These are phyloP conservation scores for Drosophila tristis DNA, from an alignment of 1,140 invertebrate species.

Conservation along the genomic window DNA sequence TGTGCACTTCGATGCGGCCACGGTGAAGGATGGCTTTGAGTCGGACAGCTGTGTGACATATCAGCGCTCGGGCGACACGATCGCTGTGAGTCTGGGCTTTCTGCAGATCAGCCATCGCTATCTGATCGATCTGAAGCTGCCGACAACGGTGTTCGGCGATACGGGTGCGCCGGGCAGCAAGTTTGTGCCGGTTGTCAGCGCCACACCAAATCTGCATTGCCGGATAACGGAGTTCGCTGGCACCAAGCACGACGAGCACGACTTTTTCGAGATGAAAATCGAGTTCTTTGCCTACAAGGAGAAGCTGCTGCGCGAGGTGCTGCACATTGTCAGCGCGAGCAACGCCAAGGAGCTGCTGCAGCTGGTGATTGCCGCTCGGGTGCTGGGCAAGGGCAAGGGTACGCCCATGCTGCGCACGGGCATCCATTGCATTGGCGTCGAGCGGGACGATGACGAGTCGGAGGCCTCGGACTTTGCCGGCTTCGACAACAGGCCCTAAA, in stretches of 20 bases:
- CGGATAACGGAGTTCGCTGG: constrained; percentile 74
- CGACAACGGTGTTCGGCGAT: constrained; percentile 64
- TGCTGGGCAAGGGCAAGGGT: constrained; percentile 85
- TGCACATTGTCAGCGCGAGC: constrained; percentile 84
- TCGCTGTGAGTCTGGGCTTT: constrained; percentile 83
- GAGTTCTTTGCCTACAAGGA: constrained; percentile 86
- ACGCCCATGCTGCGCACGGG: constrained; percentile 85
- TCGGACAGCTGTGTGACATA: constrained; percentile 82
- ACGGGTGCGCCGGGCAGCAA: constrained; percentile 43
- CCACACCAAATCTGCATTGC: constrained; percentile 81
- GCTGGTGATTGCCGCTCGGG: constrained; percentile 81
- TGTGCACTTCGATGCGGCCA: constrained; percentile 83
- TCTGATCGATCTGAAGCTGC: constrained; percentile 79
- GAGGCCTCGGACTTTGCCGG: constrained; percentile 73
- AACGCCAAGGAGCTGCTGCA: constrained; percentile 77
- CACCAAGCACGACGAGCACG: constrained; percentile 70
- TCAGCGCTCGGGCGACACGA: constrained; percentile 72
- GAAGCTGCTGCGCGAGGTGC: constrained; percentile 85
- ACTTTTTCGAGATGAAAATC: constrained; percentile 84
- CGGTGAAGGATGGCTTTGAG: constrained; percentile 76
- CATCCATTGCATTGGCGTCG: constrained; percentile 85
- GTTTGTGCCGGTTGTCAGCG: constrained; percentile 69
- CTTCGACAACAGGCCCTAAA: constrained; percentile 62
- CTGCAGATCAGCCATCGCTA: constrained; percentile 84
- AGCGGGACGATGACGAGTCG: constrained; percentile 84